Evolutionary conservation across 1,140 invertebrate genomes (phyloP).

Genomic region (Penaeus vannamei): DNA sequence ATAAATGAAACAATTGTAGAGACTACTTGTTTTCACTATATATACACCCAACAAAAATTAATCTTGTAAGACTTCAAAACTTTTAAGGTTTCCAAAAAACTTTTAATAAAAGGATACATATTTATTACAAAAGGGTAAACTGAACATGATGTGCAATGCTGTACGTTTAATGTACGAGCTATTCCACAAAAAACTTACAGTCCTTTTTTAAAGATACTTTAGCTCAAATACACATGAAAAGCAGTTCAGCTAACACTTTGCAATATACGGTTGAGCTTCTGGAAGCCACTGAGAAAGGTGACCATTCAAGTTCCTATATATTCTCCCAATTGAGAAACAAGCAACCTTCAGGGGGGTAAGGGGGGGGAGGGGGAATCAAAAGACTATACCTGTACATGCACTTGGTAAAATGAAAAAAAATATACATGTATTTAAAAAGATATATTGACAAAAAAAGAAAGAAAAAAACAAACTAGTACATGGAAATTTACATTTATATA

Average conservation of each 20-base stretch:
- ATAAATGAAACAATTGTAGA: no score
- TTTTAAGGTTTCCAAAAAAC: not conserved
- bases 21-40: no score
- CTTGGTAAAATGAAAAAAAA: no score
- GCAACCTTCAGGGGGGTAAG: not conserved
- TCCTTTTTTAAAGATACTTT: constrained; percentile 48
- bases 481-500: no score
- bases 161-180: constrained; percentile 57
- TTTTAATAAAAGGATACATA: constrained; percentile 62
- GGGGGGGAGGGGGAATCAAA: no score
- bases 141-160: constrained; percentile 60
- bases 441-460: no score
- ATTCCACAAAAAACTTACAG: constrained; percentile 52
- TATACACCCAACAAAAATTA: no score
- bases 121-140: constrained; percentile 67
- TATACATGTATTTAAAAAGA: no score
- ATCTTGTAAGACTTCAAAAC: no score
- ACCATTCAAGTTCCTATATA: not conserved
- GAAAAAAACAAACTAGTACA: no score
- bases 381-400: no score
- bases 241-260: constrained; percentile 63
- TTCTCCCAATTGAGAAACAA: constrained; percentile 19
- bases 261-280: constrained; percentile 51
- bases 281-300: constrained; percentile 54
- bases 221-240: constrained; percentile 61